These are phyloP conservation scores for Agriopis marginaria DNA, from an alignment of 2,888 invertebrate genomes.

Conservation along the genomic window DNA sequence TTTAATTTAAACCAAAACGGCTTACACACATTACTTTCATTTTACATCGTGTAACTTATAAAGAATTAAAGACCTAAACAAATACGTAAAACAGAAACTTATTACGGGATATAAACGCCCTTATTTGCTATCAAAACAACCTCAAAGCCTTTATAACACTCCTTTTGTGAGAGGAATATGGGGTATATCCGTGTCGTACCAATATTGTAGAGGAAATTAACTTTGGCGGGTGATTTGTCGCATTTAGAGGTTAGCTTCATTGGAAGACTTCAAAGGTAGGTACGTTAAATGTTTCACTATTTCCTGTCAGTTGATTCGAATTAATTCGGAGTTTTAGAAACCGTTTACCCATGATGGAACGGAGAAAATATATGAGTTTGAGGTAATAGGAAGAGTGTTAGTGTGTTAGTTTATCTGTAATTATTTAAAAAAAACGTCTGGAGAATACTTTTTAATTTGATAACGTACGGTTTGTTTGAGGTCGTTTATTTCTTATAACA, in stretches of 20 bases:
- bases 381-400: too few species aligned
- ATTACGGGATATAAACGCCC: constrained; percentile 42
- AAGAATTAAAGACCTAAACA: constrained; percentile 42
- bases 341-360: too few species aligned
- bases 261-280: constrained; percentile 17
- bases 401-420: too few species aligned
- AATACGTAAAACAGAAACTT: constrained; percentile 44
- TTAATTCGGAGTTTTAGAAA: background rate
- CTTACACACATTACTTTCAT: constrained; percentile 18
- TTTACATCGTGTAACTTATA: constrained; percentile 13
- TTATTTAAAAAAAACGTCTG: too few species aligned
- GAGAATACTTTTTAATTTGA: too few species aligned
- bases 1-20: constrained; percentile 15
- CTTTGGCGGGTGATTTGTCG: constrained; percentile 26
- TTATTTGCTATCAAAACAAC: constrained; percentile 45
- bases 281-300: constrained; percentile 2
- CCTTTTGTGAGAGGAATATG: constrained; percentile 30
- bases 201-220: constrained; percentile 26
- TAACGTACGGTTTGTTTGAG: too few species aligned
- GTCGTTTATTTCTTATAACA: too few species aligned
- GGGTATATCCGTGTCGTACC: constrained; percentile 18
- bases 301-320: constrained; percentile 13
- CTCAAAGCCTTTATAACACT: constrained; percentile 41
- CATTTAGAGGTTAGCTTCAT: constrained; percentile 9
- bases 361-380: too few species aligned